Base-by-base conservation (phyloP, 2,113 vertebrate genomes). In the Tragelaphus buxtoni region DNA sequence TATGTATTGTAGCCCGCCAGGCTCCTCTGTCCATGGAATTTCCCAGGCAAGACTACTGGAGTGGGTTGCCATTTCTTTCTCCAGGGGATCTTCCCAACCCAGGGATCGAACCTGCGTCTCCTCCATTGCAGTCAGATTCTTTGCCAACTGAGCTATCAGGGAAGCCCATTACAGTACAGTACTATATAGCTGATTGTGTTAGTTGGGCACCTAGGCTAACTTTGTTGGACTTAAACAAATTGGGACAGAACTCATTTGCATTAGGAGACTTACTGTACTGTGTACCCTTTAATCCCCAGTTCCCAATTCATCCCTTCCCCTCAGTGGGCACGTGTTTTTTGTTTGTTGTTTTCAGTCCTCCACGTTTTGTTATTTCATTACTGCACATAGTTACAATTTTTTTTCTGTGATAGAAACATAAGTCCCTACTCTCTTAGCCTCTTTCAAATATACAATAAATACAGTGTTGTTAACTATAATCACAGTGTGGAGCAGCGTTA, bases 401-500 rank as follows among this genome's bases (percentile, higher is more conserved):
- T 79, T 51, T 79, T 51, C 30, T 49, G 28, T 51, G 76, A n/a
- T 51, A 9, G 76, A 79, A 79, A 51, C 76, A 32, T 51, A 51
- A 51, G 76, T 51, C 47, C 30, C 30, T 51, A 2, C 76, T 79
- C 16, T 77, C 47, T 79, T 79, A n/a, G 76, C 45, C 47, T 51
- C 47, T 51, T 79, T 51, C 5, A 49, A n/a, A 51, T 79, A 32
- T 32, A 51, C 3, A 79, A 32, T 32, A 51, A 79, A 32, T 79
- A 32, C 45, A 79, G 5, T 7, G 10, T 79, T 79, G 30, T 79
- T 79, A 51, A 79, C 17, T 22, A 49, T 79, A 79, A 79, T 12
- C 5, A 6, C 5, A 0, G 5, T 51, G 16, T 51, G 30, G 30
- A 49, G 17, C 0, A 32, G 17, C 0, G 0, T 45, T 76, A 45